Base-by-base conservation (phyloP, 2,797 vertebrate species). In the Fistularia tabacaria region DNA sequence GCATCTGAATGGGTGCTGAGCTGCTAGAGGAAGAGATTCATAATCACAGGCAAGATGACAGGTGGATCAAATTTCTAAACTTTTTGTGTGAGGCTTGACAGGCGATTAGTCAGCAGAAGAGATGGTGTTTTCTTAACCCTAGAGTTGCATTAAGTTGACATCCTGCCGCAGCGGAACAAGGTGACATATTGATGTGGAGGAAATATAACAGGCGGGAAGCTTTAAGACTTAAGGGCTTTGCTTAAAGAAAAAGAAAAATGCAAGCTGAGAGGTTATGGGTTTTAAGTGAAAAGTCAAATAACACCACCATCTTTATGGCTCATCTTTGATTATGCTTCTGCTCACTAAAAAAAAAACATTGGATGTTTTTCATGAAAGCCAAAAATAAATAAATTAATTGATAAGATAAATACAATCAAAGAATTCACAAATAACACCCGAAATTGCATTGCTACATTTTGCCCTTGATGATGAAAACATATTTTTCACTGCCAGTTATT, bases 1-100 rank as follows among this genome's bases (percentile, higher is more conserved):
- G 85, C 73, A 8, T 71, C 69, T 85, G 84, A 89, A 87, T 80
- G 78, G 81, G 58, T 61, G 51, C n/a, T 9, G 57, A 64, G 69
- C 58, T 14, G 60, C 69, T 4, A 10, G 71, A 76, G 84, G 84
- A 89, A 88, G 75, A 89, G 86, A 89, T 87, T 85, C 84, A 87
- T 88, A 90, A 88, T 85, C 83, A 46, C 76, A 3, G 76, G 51
- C 48, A 1, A 85, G 85, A 88, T 89, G 88, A 90, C 88, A 86
- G 82, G 81, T 82, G 83, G 87, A 87, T 91, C 89, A 88, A 75
- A 88, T 89, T 90, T 90, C 89, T 60, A 85, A 89, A 87, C 81
- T 87, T 86, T 80, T 83, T 88, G 86, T 86, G 79, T 45, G 73
- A 62, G 61, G 64, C 1, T 57, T 60, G 89, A 82, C 87, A 84